Conservation (phyloP, 2,797 vertebrate genomes). For the Calcarius lapponicus region DNA sequence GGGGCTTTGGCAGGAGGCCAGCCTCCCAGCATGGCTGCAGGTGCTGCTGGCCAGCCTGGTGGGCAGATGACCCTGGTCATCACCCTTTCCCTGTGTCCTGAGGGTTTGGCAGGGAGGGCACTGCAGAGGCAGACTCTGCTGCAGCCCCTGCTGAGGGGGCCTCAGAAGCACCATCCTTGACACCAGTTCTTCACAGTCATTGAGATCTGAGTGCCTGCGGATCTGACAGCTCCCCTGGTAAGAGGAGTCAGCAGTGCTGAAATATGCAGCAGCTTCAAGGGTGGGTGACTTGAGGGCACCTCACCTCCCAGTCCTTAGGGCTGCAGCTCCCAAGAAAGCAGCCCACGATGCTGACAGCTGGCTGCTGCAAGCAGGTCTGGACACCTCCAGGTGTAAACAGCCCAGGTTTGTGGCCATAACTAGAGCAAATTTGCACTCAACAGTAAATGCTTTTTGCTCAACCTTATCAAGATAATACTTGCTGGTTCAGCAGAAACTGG, state of each 20-base stretch:
- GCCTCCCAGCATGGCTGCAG: neutral
- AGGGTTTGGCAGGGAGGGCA: neutral
- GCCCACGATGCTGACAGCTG: neutral
- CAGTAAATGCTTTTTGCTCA: neutral
- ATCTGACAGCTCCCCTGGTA: neutral
- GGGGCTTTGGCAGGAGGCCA: neutral
- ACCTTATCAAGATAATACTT: neutral
- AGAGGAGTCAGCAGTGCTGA: neutral
- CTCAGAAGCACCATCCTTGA: neutral
- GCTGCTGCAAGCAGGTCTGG: neutral
- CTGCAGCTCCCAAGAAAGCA: neutral
- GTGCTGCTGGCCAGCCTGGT: neutral
- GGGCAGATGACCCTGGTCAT: neutral
- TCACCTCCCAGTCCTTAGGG: neutral
- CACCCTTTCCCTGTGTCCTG: neutral
- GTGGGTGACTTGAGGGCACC: neutral
- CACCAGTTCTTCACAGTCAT: neutral
- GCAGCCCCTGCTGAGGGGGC: rapidly evolving
- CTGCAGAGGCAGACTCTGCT: neutral
- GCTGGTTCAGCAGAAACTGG: slow-evolving; percentile 33
- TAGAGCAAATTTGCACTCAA: neutral
- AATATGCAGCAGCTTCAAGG: neutral
- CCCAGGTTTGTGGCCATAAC: neutral
- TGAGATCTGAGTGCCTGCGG: neutral
- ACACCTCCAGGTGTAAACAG: neutral